Conservation (phyloP, 2,888 invertebrate genomes). For the Drosophila emarginata region DNA sequence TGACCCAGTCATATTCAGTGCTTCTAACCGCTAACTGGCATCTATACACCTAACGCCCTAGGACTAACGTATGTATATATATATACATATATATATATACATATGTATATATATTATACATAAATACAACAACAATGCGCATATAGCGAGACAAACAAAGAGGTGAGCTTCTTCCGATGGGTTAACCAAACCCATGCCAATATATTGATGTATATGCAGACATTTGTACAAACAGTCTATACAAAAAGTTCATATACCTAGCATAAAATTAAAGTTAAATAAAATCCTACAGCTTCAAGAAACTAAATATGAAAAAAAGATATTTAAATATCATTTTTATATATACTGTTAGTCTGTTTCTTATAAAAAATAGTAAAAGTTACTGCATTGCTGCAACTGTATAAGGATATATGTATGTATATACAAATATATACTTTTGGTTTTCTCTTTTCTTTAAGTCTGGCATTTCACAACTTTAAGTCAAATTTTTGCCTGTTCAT, state of each 20-base stretch:
- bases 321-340: too few species aligned
- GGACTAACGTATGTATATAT: slow-evolving; percentile 9
- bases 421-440: too few species aligned
- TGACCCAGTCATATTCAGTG: slow-evolving; percentile 41
- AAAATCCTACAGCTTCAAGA: background rate
- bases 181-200: slow-evolving; percentile 38
- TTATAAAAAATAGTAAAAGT: too few species aligned
- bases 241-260: background rate
- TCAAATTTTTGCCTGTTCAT: background rate
- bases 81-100: slow-evolving; percentile 4
- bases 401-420: too few species aligned
- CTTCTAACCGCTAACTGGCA: slow-evolving; percentile 49
- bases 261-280: background rate
- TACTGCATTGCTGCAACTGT: too few species aligned
- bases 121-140: slow-evolving; percentile 45
- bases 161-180: slow-evolving; percentile 61
- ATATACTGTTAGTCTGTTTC: too few species aligned
- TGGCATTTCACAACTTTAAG: background rate
- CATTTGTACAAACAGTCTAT: slow-evolving; percentile 26
- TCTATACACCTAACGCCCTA: slow-evolving; percentile 43
- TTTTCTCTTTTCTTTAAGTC: background rate
- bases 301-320: too few species aligned
- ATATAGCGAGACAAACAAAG: slow-evolving; percentile 52
- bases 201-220: slow-evolving; percentile 41
- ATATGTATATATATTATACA: slow-evolving; percentile 19